These are phyloP conservation scores for Gavia stellata DNA, from an alignment of 2,113 vertebrate species.

Conservation along the genomic window DNA sequence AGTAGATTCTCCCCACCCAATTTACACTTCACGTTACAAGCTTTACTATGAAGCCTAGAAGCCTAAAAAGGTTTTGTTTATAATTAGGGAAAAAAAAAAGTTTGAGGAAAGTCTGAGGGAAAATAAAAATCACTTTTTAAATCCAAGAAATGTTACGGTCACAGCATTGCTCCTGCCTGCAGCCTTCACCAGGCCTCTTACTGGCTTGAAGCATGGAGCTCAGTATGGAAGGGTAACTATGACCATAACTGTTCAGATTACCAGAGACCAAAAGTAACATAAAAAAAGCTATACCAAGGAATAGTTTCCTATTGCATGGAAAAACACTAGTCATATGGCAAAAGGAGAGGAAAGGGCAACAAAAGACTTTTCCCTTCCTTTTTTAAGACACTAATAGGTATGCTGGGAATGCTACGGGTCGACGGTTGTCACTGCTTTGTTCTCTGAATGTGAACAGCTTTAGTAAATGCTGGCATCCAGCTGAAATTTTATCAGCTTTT, in stretches of 20 bases:
- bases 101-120: conserved; percentile 63
- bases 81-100: conserved; percentile 74
- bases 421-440: conserved; percentile 77
- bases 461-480: conserved; percentile 77
- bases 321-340: conserved; percentile 87
- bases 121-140: conserved; percentile 67
- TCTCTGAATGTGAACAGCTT: conserved; percentile 81
- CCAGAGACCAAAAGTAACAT: conserved; percentile 78
- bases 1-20: conserved; percentile 76
- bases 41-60: conserved; percentile 84
- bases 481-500: conserved; percentile 83
- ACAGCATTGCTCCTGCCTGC: conserved; percentile 67
- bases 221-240: conserved; percentile 42
- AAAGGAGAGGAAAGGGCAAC: conserved; percentile 78
- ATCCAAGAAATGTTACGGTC: conserved; percentile 81
- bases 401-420: conserved; percentile 90
- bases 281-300: conserved; percentile 76
- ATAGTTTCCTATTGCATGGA: conserved; percentile 81
- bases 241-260: conserved; percentile 75
- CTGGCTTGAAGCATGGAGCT: conserved; percentile 19
- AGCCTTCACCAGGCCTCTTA: conserved; percentile 5
- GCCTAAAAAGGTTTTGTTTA: conserved; percentile 80
- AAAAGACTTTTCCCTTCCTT: conserved; percentile 78
- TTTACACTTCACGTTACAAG: conserved; percentile 79
- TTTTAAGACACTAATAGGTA: conserved; percentile 95